A percentile compares a stretch with the other conserved stretches of the same genome.
phyloP scores from a whole-genome alignment of 2,113 vertebrate genomes.

The Prietella phreatophila region DNA sequence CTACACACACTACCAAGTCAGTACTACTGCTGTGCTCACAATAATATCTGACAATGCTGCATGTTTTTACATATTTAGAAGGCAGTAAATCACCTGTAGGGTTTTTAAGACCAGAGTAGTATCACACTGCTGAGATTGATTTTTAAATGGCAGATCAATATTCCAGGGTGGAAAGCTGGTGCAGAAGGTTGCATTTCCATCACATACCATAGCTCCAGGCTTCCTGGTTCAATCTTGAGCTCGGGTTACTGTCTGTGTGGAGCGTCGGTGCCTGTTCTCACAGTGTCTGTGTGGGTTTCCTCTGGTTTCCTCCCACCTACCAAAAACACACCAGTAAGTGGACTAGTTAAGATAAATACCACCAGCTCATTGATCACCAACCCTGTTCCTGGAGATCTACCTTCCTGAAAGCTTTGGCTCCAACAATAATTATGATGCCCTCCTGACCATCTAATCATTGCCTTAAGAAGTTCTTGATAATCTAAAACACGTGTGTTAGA shows the following conservation, averaged over 20 bases:
- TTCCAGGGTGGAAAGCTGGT: neutral
- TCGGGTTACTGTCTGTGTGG: neutral
- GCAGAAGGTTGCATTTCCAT: neutral
- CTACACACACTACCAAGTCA: neutral
- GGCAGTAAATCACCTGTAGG: neutral
- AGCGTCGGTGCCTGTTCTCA: neutral
- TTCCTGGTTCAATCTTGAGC: neutral
- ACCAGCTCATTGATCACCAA: no score
- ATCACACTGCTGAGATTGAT: neutral
- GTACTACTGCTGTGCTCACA: neutral
- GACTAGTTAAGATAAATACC: neutral
- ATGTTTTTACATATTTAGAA: neutral
- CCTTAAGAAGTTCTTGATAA: no score
- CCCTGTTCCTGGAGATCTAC: no score
- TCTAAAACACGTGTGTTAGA: no score
- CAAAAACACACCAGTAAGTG: neutral
- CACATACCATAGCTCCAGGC: neutral
- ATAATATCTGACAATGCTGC: neutral
- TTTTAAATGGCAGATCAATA: constrained; percentile 16
- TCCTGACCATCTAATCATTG: no score
- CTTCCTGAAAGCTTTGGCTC: no score
- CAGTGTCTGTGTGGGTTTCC: neutral
- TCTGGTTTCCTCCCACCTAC: neutral
- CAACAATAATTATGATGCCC: no score
- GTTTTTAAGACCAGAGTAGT: neutral